Evolutionary conservation across 92 coral and sea anemone genomes (phyloP).

Genomic region (Epizoanthus fatuus): DNA sequence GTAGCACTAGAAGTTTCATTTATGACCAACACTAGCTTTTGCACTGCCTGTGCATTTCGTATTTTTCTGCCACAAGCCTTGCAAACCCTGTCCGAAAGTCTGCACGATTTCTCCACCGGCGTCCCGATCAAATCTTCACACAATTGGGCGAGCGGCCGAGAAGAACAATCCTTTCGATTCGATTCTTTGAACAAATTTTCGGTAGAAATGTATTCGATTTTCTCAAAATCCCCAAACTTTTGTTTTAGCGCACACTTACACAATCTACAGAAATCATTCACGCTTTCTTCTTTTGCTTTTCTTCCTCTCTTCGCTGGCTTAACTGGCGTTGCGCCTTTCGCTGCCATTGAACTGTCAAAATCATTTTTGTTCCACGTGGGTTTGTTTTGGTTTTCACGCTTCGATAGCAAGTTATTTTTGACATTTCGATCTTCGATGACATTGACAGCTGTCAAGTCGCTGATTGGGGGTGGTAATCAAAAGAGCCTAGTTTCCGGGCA

Average conservation of each 20-base stretch:
- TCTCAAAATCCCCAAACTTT: constrained; percentile 60
- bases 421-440: too few species aligned
- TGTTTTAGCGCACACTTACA: constrained; percentile 57
- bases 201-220: constrained; percentile 46
- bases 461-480: constrained; percentile 1
- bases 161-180: constrained; percentile 34
- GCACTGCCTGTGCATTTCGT: constrained; percentile 16
- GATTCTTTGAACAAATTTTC: constrained; percentile 66
- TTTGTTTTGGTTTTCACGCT: not conserved
- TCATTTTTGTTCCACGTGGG: not conserved
- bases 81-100: constrained; percentile 47
- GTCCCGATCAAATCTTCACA: constrained; percentile 40
- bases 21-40: not conserved
- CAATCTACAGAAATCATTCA: constrained; percentile 51
- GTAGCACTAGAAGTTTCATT: not conserved
- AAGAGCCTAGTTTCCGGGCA: not conserved
- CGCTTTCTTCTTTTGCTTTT: constrained; percentile 8
- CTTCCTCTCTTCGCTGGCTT: constrained; percentile 3
- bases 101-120: constrained; percentile 31
- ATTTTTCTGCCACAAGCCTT: constrained; percentile 48
- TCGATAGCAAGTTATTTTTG: too few species aligned
- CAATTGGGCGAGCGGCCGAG: constrained; percentile 24
- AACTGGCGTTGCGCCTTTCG: not conserved
- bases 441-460: constrained; percentile 5
- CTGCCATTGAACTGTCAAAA: not conserved